Evolutionary conservation across 2,797 vertebrate species (phyloP), one percentile per base, ranked within the genome.

Genomic region (Enteromius radiatus): DNA sequence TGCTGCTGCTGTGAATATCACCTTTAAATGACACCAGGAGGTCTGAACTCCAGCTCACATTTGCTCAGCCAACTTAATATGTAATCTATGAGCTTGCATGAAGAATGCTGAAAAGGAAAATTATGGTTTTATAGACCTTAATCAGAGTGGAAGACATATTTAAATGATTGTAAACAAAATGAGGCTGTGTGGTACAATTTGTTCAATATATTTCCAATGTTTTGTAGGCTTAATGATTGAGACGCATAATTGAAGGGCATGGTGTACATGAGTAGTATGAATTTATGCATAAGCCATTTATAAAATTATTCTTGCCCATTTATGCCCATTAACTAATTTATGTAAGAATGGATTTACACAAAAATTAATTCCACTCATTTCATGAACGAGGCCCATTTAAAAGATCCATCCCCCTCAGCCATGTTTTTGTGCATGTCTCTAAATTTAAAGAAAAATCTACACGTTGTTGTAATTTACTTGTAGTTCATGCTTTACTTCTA

Each of bases 1-100:
- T 54, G 31, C 33, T 23, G 54, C 23, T 49, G 63, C 23, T 49
- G 49, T 78, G 65, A 81, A 84, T 43, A 80, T 69, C 31, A 76
- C 71, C 47, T 64, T 81, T 82, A 79, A 31, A 74, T 64, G 12
- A 65, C 49, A 43, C 19, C 56, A 61, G 47, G n/a, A 23, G 23
- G 15, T 41, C 43, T 64, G 26, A 17, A 63, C 64, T 68, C 49
- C 56, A 68, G 59, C 31, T 70, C 59, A 59, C 28, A 65, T 63
- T 31, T 63, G 23, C 36, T 45, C 56, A 5, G 3, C 5, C 21
- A 54, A 17, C 31, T 75, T 38, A 38, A 38, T 56, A 54, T 1
- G 12, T 38, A 56, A 56, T 17, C 23, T 26, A 23, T 7, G 4
- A 36, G 31, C 49, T 23, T 1, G 1, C 12, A 9, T 17, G 17